These are phyloP conservation scores for Agrypnia vestita DNA, from an alignment of 1,140 invertebrate species.

Conservation along the genomic window DNA sequence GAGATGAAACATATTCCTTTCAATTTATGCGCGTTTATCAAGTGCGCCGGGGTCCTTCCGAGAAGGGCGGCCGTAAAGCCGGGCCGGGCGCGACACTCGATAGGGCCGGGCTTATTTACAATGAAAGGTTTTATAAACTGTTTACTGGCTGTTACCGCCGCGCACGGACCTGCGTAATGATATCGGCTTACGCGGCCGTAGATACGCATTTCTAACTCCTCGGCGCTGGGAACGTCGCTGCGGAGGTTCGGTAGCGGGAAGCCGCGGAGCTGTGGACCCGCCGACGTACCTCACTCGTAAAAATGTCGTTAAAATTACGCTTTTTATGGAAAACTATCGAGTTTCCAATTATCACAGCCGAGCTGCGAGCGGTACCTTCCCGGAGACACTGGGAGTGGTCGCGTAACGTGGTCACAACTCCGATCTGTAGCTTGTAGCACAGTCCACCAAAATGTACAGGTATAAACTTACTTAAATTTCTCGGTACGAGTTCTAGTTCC, in stretches of 20 bases:
- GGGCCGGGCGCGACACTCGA: constrained; percentile 39
- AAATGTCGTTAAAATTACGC: constrained; percentile 25
- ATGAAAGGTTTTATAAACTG: constrained; percentile 55
- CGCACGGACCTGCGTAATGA: constrained; percentile 31
- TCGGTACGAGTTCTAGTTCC: no score
- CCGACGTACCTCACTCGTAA: background rate
- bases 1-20: constrained; percentile 39
- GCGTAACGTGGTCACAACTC: no score
- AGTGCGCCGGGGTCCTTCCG: constrained; percentile 43
- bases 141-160: constrained; percentile 52
- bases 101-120: constrained; percentile 49
- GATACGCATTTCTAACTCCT: constrained; percentile 33
- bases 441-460: no score
- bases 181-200: constrained; percentile 48
- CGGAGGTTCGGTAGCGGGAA: constrained; percentile 38
- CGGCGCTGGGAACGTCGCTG: constrained; percentile 34
- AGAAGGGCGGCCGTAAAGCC: constrained; percentile 37
- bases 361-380: no score
- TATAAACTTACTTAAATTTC: no score
- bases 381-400: no score
- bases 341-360: constrained; percentile 26
- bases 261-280: background rate
- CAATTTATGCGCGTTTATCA: constrained; percentile 40
- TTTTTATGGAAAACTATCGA: constrained; percentile 8
- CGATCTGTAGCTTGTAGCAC: no score